Percentiles rank a stretch among this genome's conserved stretches.
phyloP scores from a whole-genome alignment of 2,113 vertebrate genomes.

The Collichthys lucidus region DNA sequence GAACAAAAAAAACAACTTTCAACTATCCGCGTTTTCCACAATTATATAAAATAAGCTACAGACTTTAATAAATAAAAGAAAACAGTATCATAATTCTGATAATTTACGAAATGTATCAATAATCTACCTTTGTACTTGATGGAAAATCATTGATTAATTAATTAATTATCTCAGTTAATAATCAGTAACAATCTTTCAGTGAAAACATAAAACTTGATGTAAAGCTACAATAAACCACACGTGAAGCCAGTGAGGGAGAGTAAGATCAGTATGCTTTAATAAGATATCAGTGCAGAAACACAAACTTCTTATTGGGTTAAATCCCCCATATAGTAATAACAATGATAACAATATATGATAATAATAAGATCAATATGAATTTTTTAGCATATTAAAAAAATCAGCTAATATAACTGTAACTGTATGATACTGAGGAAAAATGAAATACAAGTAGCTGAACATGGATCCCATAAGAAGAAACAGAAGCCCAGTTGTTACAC shows the following conservation, averaged over 20 bases:
- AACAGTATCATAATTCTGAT: too few relatives aligned
- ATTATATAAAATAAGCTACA: too few relatives aligned
- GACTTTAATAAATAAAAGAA: too few relatives aligned
- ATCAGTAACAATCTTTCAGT: neutral
- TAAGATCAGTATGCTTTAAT: slow-evolving; percentile 98
- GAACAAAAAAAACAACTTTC: too few relatives aligned
- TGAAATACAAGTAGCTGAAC: slow-evolving; percentile 58
- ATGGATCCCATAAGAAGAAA: slow-evolving; percentile 62
- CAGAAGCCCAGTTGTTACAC: slow-evolving; percentile 76
- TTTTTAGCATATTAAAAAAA: slow-evolving; percentile 87
- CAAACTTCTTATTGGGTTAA: slow-evolving; percentile 93
- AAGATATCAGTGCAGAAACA: slow-evolving; percentile 99
- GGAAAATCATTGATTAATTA: neutral
- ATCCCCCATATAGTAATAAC: slow-evolving; percentile 91
- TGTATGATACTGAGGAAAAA: slow-evolving; percentile 74
- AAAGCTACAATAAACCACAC: slow-evolving; percentile 22
- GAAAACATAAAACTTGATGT: neutral
- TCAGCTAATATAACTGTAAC: slow-evolving; percentile 89
- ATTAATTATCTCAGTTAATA: neutral
- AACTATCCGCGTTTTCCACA: too few relatives aligned
- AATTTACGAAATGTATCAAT: too few relatives aligned
- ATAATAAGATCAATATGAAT: slow-evolving; percentile 88
- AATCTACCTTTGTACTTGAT: neutral
- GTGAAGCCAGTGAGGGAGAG: slow-evolving; percentile 16
- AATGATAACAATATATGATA: slow-evolving; percentile 76